A percentile compares a stretch with the other conserved stretches of the same genome.
Evolutionary conservation across 2,888 invertebrate genomes (phyloP).

Genomic region (Microctonus hyperodae): DNA sequence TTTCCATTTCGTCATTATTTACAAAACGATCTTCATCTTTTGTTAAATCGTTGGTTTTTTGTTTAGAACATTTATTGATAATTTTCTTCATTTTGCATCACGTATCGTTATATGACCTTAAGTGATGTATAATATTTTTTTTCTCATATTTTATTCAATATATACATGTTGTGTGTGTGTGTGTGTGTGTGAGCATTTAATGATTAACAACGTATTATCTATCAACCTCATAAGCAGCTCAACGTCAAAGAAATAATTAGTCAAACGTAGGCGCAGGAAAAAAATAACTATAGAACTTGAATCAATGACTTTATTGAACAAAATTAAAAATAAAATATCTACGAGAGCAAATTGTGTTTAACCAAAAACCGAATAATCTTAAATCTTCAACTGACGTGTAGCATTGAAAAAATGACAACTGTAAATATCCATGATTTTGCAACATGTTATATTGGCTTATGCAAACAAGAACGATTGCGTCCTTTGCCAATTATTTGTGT

Average conservation of each 20-base stretch:
- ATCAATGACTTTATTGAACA: background rate
- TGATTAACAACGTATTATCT: background rate
- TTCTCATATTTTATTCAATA: background rate
- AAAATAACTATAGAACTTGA: constrained; percentile 10
- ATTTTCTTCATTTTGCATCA: constrained; percentile 4
- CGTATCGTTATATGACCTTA: constrained; percentile 22
- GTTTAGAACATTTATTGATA: background rate
- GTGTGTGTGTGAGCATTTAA: background rate
- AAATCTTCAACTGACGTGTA: constrained; percentile 29
- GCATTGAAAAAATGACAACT: constrained; percentile 37
- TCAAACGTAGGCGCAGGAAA: background rate
- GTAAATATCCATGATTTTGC: constrained; percentile 53
- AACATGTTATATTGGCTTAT: constrained; percentile 58
- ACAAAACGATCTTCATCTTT: background rate
- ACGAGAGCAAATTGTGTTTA: too few species aligned
- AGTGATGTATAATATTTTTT: constrained; percentile 1
- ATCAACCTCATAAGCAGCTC: background rate
- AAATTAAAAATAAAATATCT: too few species aligned
- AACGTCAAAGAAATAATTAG: background rate
- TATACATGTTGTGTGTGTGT: too few species aligned
- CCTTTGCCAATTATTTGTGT: constrained; percentile 58
- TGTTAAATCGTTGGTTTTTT: constrained; percentile 17
- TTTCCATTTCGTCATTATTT: too few species aligned
- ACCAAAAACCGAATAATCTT: too few species aligned
- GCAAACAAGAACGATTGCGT: constrained; percentile 53